A percentile compares a stretch with the other conserved stretches of the same genome.
Evolutionary conservation across 2,797 vertebrate genomes (phyloP).

Genomic region (Sarcoramphus papa): DNA sequence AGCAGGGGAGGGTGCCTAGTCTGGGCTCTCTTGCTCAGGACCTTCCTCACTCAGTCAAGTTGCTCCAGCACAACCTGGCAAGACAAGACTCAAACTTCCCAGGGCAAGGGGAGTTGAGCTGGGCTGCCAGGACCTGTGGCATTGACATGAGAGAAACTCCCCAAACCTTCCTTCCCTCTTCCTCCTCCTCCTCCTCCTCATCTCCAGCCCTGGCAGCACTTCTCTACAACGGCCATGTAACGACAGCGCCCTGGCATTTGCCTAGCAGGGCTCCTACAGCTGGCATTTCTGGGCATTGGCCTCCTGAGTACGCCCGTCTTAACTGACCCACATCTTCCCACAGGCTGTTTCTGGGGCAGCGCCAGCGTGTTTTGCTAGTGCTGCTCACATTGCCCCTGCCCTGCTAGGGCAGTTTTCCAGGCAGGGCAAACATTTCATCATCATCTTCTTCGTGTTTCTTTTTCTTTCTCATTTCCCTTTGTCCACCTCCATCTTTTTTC

Average conservation of each 20-base stretch:
- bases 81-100: neutral
- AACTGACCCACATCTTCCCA: constrained; percentile 57
- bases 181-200: neutral
- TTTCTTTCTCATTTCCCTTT: constrained; percentile 38
- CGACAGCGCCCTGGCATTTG: neutral
- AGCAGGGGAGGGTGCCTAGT: neutral
- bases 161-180: neutral
- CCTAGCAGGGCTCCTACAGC: neutral
- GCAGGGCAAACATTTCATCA: neutral
- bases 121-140: neutral
- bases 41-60: neutral
- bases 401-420: constrained; percentile 1
- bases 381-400: neutral
- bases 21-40: neutral
- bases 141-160: neutral
- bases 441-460: neutral
- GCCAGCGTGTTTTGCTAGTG: constrained; percentile 22
- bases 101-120: neutral
- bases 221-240: neutral
- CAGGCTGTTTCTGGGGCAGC: constrained; percentile 25
- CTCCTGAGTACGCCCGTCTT: neutral
- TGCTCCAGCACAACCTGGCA: neutral
- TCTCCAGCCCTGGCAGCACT: neutral
- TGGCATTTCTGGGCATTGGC: neutral
- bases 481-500: neutral